These are phyloP conservation scores for Oryzias woworae DNA, from an alignment of 2,113 vertebrate species.

Conservation along the genomic window DNA sequence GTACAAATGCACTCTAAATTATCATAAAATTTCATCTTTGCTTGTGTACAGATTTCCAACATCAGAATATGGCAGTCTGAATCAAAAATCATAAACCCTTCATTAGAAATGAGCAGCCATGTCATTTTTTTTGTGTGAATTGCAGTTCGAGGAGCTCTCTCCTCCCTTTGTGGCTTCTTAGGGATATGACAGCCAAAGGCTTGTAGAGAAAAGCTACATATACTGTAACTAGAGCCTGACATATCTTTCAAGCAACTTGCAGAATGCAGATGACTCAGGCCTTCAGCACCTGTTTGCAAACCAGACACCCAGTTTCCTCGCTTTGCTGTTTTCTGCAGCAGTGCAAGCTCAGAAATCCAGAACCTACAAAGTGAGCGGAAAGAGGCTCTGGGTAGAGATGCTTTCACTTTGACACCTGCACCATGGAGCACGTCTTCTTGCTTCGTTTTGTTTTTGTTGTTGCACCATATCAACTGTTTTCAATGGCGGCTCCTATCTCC, in stretches of 20 bases:
- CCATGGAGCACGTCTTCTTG: conserved; percentile 16
- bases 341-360: conserved; percentile 19
- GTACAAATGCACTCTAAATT: conserved; percentile 7
- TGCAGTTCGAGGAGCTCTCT: conserved; percentile 23
- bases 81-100: too few relatives aligned
- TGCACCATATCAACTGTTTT: conserved; percentile 63
- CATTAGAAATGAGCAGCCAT: background rate
- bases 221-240: conserved; percentile 15
- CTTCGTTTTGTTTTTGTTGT: conserved; percentile 19
- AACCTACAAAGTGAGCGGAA: conserved; percentile 11
- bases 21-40: too few relatives aligned
- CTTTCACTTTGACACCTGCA: conserved; percentile 40
- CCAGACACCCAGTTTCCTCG: conserved; percentile 13
- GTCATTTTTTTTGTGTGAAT: conserved; percentile 27
- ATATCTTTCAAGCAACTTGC: conserved; percentile 14
- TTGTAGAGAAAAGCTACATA: conserved; percentile 34
- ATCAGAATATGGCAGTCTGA: too few relatives aligned
- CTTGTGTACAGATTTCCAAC: too few relatives aligned
- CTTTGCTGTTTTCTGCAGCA: conserved; percentile 20
- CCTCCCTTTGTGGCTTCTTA: conserved; percentile 20
- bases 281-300: conserved; percentile 28
- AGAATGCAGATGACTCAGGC: conserved; percentile 10
- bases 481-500: conserved; percentile 47
- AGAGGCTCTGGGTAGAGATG: conserved; percentile 10
- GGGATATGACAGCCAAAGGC: conserved; percentile 40